Conservation (phyloP, 2,888 invertebrate species). For the Machimus rusticus region DNA sequence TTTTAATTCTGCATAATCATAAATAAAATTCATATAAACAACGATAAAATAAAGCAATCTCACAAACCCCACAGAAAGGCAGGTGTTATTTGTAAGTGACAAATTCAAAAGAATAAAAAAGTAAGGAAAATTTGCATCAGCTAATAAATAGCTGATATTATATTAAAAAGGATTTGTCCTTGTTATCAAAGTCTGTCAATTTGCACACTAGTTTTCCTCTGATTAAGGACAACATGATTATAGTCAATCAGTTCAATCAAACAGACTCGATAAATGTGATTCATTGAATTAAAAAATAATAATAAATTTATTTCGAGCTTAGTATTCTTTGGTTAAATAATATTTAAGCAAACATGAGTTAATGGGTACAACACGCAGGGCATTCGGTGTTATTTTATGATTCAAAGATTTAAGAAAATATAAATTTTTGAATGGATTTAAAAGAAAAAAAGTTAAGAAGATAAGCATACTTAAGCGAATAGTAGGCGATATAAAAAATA, state of each 20-base stretch:
- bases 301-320: not conserved
- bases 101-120: not conserved
- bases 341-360: not conserved
- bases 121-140: not conserved
- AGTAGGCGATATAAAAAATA: too few species aligned
- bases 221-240: not conserved
- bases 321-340: not conserved
- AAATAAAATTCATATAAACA: conserved; percentile 16
- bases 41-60: conserved; percentile 22
- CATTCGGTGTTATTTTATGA: not conserved
- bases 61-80: not conserved
- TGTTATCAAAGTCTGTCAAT: not conserved
- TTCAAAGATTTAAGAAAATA: not conserved
- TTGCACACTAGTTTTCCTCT: not conserved
- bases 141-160: not conserved
- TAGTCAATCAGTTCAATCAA: conserved; percentile 18
- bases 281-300: not conserved
- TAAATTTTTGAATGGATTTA: not conserved
- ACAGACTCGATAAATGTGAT: conserved; percentile 4
- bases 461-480: too few species aligned
- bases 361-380: not conserved
- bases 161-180: not conserved
- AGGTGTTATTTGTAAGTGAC: not conserved
- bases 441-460: too few species aligned
- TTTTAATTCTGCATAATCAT: conserved; percentile 11